Conservation (phyloP, 2,797 vertebrate species). For the Dromococcyx pavoninus region DNA sequence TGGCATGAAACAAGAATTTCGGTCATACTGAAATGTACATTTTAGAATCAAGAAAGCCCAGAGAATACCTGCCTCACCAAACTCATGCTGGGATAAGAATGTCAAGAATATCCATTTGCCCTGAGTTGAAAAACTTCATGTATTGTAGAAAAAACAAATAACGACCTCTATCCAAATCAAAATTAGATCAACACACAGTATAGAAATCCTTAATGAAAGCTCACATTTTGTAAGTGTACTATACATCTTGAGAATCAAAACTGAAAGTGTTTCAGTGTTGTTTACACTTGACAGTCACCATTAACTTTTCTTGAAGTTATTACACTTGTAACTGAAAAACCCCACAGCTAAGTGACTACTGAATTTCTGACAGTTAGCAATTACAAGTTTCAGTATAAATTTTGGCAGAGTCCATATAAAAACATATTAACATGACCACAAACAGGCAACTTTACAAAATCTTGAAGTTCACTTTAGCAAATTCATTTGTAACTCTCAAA, state of each 20-base stretch:
- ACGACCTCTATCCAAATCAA: background rate
- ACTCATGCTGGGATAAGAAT: background rate
- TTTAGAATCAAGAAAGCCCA: background rate
- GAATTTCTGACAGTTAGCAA: background rate
- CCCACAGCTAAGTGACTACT: background rate
- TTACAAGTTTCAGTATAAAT: background rate
- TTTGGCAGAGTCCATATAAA: background rate
- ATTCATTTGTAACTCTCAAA: background rate
- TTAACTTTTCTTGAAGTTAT: background rate
- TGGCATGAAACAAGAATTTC: background rate
- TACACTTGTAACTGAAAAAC: background rate
- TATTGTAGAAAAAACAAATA: background rate
- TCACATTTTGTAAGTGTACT: background rate
- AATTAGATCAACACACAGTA: background rate
- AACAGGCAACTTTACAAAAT: background rate
- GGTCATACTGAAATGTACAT: background rate
- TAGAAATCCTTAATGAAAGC: background rate
- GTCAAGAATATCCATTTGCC: background rate
- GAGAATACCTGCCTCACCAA: background rate
- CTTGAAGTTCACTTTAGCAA: background rate
- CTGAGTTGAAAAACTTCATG: background rate
- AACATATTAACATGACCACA: background rate
- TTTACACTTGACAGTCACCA: background rate
- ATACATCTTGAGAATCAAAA: background rate
- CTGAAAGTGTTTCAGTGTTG: background rate